These are phyloP conservation scores for Hoplostethus mediterraneus DNA, from an alignment of 2,797 vertebrate species.

Conservation along the genomic window DNA sequence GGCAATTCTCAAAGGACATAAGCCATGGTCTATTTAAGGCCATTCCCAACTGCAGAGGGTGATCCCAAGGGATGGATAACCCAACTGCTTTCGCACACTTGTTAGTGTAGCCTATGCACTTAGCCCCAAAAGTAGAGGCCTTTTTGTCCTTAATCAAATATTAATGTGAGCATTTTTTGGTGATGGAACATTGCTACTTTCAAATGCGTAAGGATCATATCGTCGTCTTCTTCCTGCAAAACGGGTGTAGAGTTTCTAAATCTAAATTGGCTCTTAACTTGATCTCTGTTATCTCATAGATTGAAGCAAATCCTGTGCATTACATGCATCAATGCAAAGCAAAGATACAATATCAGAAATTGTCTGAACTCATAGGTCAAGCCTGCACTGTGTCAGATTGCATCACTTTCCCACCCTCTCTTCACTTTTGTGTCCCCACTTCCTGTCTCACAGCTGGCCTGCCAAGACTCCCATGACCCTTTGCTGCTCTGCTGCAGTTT, in stretches of 20 bases:
- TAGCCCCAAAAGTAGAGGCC: constrained; percentile 42
- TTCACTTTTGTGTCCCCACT: constrained; percentile 76
- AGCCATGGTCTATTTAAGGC: constrained; percentile 73
- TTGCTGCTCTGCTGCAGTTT: constrained; percentile 73
- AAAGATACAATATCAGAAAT: constrained; percentile 61
- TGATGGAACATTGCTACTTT: constrained; percentile 35
- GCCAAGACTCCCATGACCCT: constrained; percentile 83
- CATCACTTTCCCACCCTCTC: constrained; percentile 81
- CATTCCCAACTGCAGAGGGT: constrained; percentile 66
- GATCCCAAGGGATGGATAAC: constrained; percentile 69
- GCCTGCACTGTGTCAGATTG: constrained; percentile 70
- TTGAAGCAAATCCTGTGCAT: constrained; percentile 38
- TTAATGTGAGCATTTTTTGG: constrained; percentile 23
- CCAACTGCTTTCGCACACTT: constrained; percentile 78
- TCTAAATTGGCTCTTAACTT: constrained; percentile 14
- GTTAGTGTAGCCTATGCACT: constrained; percentile 37
- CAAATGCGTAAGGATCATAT: not conserved
- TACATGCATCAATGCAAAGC: constrained; percentile 41
- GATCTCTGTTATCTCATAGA: constrained; percentile 4
- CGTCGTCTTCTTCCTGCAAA: not conserved
- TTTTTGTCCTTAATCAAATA: constrained; percentile 40
- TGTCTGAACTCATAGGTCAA: constrained; percentile 57
- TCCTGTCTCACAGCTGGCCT: constrained; percentile 83
- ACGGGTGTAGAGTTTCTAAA: constrained; percentile 10
- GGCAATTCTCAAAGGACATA: constrained; percentile 68